Evolutionary conservation across 2,888 invertebrate genomes (phyloP), one percentile per base, ranked within the genome.

Genomic region (Lysandra bellargus): DNA sequence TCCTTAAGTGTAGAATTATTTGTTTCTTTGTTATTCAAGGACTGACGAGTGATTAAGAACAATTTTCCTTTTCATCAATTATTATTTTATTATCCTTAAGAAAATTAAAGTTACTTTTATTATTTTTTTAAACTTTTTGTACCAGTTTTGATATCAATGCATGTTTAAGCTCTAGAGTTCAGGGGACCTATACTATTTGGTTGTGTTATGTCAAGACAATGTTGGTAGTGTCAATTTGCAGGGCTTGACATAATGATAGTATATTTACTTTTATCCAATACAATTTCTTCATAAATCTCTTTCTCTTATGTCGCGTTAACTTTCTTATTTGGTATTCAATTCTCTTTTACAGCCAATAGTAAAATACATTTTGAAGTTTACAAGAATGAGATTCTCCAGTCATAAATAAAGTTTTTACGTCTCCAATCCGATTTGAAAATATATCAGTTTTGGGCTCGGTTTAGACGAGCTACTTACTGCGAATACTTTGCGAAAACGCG

Each of bases 381-480:
- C 69, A 69, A 37, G 14, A 69, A 69, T 69, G 17, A 69, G 69
- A 33, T 69, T 37, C 33, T 69, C 37, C 6, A 14, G 69, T 69
- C 69, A 69, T 69, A 33, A 69, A 69, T 69, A 69, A 69, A 69
- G 33, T 69, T 69, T 69, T 69, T 69, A 69, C 69, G 69, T 33
- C 33, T 14, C 17, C 6, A 69, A 69, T 69, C 33, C 33, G 17
- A 69, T 69, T 69, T 69, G 69, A 69, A 37, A 69, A 69, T 69
- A 69, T 69, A 69, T 37, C 69, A 69, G 33, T 33, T 33, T 5
- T 12, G 14, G 4, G 33, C 1, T 37, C 1, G 0, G 5, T 5
- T 30, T 17, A 69, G 23, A 69, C 33, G 33, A 14, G 17, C 69
- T 33, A 37, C 37, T 17, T 37, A 37, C 2, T 3, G 37, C 37